These are phyloP conservation scores for Scaptomyza montana DNA, from an alignment of 1,140 invertebrate genomes.

Conservation along the genomic window DNA sequence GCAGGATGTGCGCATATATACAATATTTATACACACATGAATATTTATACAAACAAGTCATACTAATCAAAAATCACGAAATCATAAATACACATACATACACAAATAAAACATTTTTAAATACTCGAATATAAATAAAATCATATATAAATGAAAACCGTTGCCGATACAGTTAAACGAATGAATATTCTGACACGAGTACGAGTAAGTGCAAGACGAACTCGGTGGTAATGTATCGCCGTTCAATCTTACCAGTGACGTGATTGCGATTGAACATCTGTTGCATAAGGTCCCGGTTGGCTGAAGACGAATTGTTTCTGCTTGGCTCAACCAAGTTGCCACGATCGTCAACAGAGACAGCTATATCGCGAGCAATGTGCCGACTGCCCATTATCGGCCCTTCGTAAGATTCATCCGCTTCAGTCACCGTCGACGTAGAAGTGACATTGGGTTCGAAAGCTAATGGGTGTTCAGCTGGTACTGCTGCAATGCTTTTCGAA, in stretches of 20 bases:
- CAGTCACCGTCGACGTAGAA: background rate
- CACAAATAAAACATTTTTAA: background rate
- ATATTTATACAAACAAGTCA: too few species aligned
- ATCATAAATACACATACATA: background rate
- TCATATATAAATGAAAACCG: slow-evolving; percentile 6
- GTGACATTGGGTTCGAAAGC: background rate
- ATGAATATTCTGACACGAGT: too few species aligned
- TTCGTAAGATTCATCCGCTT: background rate
- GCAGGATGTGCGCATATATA: too few species aligned
- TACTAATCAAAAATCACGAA: background rate
- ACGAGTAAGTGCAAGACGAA: background rate
- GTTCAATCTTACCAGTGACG: slow-evolving; percentile 80
- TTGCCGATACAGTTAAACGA: too few species aligned
- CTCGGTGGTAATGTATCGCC: slow-evolving; percentile 23
- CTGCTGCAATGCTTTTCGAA: slow-evolving; percentile 12
- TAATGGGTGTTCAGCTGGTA: background rate
- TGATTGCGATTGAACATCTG: slow-evolving; percentile 77
- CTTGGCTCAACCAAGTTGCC: background rate
- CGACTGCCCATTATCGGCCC: background rate
- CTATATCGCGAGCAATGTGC: slow-evolving; percentile 15
- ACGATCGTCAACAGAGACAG: slow-evolving; percentile 10
- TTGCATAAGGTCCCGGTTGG: slow-evolving; percentile 77
- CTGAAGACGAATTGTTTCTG: slow-evolving; percentile 35
- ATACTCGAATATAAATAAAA: background rate
- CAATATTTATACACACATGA: too few species aligned